Conservation (phyloP, 2,113 vertebrate genomes). For the Donacobius atricapilla region DNA sequence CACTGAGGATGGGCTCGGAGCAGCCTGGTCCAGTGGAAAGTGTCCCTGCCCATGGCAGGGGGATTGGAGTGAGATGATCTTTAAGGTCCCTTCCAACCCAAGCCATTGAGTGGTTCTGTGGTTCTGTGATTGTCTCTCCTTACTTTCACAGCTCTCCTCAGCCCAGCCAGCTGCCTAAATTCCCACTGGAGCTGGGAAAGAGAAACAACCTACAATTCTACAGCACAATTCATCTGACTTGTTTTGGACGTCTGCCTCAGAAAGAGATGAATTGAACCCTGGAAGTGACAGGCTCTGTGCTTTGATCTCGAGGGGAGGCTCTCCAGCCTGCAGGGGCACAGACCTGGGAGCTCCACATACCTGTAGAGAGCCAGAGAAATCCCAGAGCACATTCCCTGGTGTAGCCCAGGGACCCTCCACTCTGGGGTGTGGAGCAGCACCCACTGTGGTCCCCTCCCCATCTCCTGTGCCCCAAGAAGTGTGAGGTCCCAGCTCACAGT, state of each 20-base stretch:
- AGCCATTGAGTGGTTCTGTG: neutral
- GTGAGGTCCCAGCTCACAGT: neutral
- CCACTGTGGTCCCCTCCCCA: neutral
- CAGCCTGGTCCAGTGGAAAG: neutral
- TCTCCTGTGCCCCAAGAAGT: neutral
- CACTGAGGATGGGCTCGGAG: neutral
- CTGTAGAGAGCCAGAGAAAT: neutral
- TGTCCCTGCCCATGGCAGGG: neutral
- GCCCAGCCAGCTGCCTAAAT: neutral
- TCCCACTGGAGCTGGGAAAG: neutral
- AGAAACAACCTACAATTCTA: slow-evolving; percentile 19
- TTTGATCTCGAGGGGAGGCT: neutral
- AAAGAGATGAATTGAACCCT: neutral
- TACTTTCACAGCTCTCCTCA: neutral
- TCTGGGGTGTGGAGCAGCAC: neutral
- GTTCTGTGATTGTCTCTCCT: neutral
- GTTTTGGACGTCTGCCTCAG: neutral
- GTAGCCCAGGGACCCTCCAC: neutral
- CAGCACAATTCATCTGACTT: slow-evolving; percentile 11
- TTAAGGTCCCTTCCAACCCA: neutral
- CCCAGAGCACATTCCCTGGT: neutral
- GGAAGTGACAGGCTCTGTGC: slow-evolving; percentile 5
- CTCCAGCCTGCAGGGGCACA: neutral
- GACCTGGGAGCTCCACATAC: neutral
- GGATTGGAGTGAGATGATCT: neutral